Percentiles rank a stretch among this genome's conserved stretches.
Evolutionary conservation across 2,113 vertebrate genomes (phyloP).

Genomic region (Sturnira hondurensis): DNA sequence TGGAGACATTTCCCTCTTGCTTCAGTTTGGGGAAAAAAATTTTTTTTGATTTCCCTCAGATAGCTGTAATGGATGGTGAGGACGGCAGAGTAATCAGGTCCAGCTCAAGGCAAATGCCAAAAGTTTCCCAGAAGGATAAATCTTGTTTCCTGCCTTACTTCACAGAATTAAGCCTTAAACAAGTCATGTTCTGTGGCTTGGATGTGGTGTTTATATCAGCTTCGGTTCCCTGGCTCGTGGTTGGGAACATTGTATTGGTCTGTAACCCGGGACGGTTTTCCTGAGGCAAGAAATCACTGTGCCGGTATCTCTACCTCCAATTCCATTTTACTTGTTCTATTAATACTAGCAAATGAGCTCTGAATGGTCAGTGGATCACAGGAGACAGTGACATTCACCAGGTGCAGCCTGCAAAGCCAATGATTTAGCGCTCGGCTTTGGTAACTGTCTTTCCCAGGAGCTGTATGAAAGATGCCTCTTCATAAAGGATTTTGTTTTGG

Average conservation of each 20-base stretch:
- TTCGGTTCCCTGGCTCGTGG: slow-evolving; percentile 80
- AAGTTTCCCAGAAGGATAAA: slow-evolving; percentile 90
- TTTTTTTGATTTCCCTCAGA: slow-evolving; percentile 82
- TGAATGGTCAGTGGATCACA: slow-evolving; percentile 76
- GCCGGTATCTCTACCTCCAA: slow-evolving; percentile 73
- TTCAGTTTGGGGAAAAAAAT: slow-evolving; percentile 80
- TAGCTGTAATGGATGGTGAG: slow-evolving; percentile 87
- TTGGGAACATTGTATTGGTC: slow-evolving; percentile 75
- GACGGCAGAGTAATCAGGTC: slow-evolving; percentile 89
- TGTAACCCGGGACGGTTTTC: slow-evolving; percentile 79
- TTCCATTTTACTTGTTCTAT: slow-evolving; percentile 81
- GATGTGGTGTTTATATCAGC: slow-evolving; percentile 84
- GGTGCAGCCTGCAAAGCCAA: slow-evolving; percentile 77
- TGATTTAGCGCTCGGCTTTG: slow-evolving; percentile 75
- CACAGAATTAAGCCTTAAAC: slow-evolving; percentile 88
- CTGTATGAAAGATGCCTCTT: slow-evolving; percentile 73
- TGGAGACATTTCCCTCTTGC: slow-evolving; percentile 79
- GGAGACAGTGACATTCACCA: slow-evolving; percentile 83
- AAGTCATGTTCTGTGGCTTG: slow-evolving; percentile 88
- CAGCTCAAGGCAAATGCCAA: slow-evolving; percentile 86
- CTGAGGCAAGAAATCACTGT: slow-evolving; percentile 74
- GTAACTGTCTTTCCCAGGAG: slow-evolving; percentile 78
- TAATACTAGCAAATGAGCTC: slow-evolving; percentile 75
- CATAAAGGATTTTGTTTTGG: slow-evolving; percentile 70
- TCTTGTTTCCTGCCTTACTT: slow-evolving; percentile 90